Evolutionary conservation across 2,888 invertebrate species (phyloP).

Genomic region (Notodonta ziczac): DNA sequence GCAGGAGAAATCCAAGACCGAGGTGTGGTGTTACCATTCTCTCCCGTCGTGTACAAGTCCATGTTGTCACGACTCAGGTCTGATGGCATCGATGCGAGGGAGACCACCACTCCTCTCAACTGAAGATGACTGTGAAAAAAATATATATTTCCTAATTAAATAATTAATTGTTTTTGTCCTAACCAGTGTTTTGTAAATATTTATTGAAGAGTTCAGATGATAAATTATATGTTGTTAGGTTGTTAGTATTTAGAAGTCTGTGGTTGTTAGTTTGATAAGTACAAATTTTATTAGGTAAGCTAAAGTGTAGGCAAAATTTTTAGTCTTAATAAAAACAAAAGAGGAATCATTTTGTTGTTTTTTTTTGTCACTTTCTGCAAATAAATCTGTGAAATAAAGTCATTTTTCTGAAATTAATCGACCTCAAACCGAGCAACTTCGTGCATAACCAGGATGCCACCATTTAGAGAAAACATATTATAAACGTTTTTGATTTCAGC

Average conservation of each 20-base stretch:
- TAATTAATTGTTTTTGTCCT: slow-evolving; percentile 11
- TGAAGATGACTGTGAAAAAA: slow-evolving; percentile 33
- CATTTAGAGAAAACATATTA: slow-evolving; percentile 39
- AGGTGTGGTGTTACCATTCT: slow-evolving; percentile 96
- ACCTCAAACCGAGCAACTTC: slow-evolving; percentile 20
- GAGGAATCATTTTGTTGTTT: neutral
- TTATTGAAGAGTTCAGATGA: slow-evolving; percentile 7
- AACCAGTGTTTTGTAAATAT: slow-evolving; percentile 17
- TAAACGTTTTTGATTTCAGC: slow-evolving; percentile 68
- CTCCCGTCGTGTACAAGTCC: slow-evolving; percentile 96
- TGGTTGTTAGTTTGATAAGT: slow-evolving; percentile 6
- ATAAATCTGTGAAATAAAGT: neutral
- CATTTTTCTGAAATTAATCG: neutral
- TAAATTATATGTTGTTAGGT: neutral
- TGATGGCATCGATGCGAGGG: slow-evolving; percentile 89
- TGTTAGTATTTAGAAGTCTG: too few relatives aligned
- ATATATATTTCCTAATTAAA: too few relatives aligned
- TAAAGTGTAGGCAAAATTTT: neutral
- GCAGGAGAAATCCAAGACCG: slow-evolving; percentile 97
- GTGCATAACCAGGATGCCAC: slow-evolving; percentile 28
- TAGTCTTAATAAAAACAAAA: slow-evolving; percentile 24
- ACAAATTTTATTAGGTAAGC: slow-evolving; percentile 4
- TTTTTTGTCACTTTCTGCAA: slow-evolving; percentile 10
- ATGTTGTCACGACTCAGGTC: slow-evolving; percentile 93
- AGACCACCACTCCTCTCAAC: slow-evolving; percentile 68